Evolutionary conservation across 2,797 vertebrate species (phyloP).

Genomic region (Onychomys torridus): DNA sequence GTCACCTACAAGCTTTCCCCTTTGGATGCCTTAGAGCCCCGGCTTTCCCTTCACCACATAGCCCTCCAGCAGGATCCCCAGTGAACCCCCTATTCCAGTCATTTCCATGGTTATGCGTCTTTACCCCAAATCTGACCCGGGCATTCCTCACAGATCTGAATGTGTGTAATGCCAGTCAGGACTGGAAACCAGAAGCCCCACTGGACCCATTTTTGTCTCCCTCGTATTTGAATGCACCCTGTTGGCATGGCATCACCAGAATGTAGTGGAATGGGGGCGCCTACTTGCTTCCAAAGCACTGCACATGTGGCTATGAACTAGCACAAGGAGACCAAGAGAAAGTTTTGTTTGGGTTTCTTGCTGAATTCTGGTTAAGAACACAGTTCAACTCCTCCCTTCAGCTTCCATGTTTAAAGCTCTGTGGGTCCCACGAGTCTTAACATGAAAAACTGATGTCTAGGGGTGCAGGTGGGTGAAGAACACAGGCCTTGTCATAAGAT

Average conservation of each 20-base stretch:
- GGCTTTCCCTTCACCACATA: neutral
- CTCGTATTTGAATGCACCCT: neutral
- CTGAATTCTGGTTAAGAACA: slow-evolving; percentile 6
- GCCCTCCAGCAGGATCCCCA: neutral
- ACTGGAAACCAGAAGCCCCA: neutral
- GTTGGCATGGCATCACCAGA: neutral
- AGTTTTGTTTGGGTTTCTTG: slow-evolving; percentile 19
- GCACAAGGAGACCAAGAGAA: neutral
- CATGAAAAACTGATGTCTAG: neutral
- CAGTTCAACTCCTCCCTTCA: neutral
- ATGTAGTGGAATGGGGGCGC: neutral
- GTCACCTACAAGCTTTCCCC: neutral
- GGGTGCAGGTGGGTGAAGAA: neutral
- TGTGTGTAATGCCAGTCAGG: neutral
- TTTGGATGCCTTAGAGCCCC: neutral
- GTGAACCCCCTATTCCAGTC: neutral
- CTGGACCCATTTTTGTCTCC: neutral
- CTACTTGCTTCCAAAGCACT: neutral
- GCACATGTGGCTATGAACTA: neutral
- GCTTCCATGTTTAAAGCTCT: neutral
- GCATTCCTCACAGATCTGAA: neutral
- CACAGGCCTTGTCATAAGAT: neutral
- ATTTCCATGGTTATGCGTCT: neutral
- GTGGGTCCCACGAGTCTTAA: neutral
- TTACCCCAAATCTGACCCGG: neutral